Percentiles rank a stretch among this genome's conserved stretches.
phyloP scores from a whole-genome alignment of 1,140 invertebrate genomes.

The Watersipora subatra region DNA sequence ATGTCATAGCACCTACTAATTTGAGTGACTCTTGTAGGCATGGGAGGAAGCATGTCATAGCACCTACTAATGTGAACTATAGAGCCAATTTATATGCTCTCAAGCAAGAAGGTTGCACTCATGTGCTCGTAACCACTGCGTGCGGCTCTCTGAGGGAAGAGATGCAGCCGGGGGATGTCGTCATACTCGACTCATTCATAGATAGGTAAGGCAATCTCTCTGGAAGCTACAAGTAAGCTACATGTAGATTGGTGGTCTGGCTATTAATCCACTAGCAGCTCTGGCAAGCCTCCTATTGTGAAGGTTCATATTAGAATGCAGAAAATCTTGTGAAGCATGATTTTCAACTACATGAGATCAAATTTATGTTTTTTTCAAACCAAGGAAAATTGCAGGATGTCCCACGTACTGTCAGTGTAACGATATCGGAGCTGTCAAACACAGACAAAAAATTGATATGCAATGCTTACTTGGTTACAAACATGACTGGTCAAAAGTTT shows the following conservation, averaged over 20 bases:
- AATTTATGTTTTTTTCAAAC: too few species aligned
- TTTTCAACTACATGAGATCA: neutral
- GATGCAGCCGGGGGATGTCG: conserved; percentile 72
- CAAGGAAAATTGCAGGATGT: too few species aligned
- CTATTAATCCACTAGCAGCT: neutral
- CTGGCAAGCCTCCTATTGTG: neutral
- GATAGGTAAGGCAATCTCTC: conserved; percentile 50
- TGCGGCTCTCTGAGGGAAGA: conserved; percentile 80
- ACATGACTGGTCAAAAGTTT: too few species aligned
- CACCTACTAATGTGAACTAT: conserved; percentile 78
- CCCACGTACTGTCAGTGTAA: too few species aligned
- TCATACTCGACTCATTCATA: conserved; percentile 83
- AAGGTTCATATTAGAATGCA: too few species aligned
- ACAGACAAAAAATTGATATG: too few species aligned
- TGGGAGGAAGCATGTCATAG: conserved; percentile 66
- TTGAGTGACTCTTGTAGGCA: conserved; percentile 82
- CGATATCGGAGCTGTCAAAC: too few species aligned
- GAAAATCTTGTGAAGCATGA: neutral
- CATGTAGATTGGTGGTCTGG: neutral
- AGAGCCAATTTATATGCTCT: conserved; percentile 92
- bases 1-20: conserved; percentile 62
- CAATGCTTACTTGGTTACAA: too few species aligned
- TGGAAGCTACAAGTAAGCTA: neutral
- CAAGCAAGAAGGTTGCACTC: conserved; percentile 71
- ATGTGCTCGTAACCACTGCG: conserved; percentile 78